Evolutionary conservation across 1,140 invertebrate species (phyloP).

Genomic region (Drosophila bocqueti): DNA sequence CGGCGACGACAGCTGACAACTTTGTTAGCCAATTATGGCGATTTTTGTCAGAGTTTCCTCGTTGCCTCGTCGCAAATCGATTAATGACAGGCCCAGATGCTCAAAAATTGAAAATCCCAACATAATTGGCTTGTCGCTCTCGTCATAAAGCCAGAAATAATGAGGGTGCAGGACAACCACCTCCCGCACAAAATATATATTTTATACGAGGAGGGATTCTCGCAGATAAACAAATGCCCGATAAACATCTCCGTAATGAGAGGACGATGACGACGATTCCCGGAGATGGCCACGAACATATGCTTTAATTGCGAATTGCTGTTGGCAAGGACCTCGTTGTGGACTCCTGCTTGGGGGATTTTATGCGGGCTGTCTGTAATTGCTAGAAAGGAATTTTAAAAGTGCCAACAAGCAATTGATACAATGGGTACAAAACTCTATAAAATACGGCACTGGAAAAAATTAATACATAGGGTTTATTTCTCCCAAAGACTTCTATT

Average conservation of each 20-base stretch:
- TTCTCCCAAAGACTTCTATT: background rate
- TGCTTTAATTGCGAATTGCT: slow-evolving; percentile 78
- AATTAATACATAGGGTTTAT: too few species aligned
- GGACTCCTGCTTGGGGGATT: slow-evolving; percentile 4
- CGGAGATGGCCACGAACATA: slow-evolving; percentile 57
- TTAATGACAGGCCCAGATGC: slow-evolving; percentile 46
- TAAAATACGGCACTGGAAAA: slow-evolving; percentile 3
- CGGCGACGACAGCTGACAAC: slow-evolving; percentile 51
- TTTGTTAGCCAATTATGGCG: slow-evolving; percentile 60
- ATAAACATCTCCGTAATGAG: slow-evolving; percentile 78
- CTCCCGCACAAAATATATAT: slow-evolving; percentile 44
- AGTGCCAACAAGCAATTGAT: slow-evolving; percentile 67
- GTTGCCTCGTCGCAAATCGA: slow-evolving; percentile 49
- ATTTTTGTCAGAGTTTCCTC: slow-evolving; percentile 20
- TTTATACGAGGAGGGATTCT: slow-evolving; percentile 39
- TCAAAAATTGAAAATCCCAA: slow-evolving; percentile 57
- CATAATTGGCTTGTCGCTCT: slow-evolving; percentile 75
- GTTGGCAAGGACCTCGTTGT: slow-evolving; percentile 53
- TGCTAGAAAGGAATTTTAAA: slow-evolving; percentile 7
- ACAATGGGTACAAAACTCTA: slow-evolving; percentile 33
- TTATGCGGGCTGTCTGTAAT: slow-evolving; percentile 35
- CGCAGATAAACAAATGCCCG: slow-evolving; percentile 61
- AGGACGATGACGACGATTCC: slow-evolving; percentile 30
- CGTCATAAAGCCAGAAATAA: slow-evolving; percentile 77
- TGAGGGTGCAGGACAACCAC: slow-evolving; percentile 58